These are phyloP conservation scores for Lophochroa leadbeateri DNA, from an alignment of 2,113 vertebrate genomes.

Conservation along the genomic window DNA sequence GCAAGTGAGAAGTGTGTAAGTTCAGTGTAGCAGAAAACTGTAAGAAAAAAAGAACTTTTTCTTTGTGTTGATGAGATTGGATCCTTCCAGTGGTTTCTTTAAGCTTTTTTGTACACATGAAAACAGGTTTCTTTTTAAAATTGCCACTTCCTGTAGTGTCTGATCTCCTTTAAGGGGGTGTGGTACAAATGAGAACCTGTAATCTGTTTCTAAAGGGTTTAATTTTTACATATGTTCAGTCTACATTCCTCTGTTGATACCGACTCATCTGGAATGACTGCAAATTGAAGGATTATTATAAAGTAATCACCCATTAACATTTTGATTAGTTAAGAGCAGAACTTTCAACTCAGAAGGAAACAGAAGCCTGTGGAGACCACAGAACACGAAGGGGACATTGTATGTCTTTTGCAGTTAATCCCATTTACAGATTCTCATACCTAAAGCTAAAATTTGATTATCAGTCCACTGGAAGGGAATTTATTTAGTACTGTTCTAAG, in stretches of 20 bases:
- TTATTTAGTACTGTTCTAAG: neutral
- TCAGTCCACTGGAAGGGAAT: neutral
- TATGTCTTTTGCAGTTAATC: neutral
- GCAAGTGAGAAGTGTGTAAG: neutral
- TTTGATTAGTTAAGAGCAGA: neutral
- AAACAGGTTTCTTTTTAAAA: neutral
- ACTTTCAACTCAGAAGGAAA: neutral
- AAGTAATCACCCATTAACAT: neutral
- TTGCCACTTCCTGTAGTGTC: neutral
- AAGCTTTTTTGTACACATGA: neutral
- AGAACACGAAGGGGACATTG: neutral
- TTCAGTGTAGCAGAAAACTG: neutral
- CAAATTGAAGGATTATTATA: neutral
- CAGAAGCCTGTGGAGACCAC: neutral
- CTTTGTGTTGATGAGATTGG: neutral
- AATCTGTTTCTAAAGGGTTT: neutral
- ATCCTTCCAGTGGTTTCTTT: neutral
- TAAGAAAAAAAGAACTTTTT: neutral
- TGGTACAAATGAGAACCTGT: neutral
- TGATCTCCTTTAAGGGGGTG: neutral
- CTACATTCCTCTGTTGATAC: neutral
- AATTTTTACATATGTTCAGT: neutral
- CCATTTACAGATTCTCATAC: neutral
- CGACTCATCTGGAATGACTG: neutral
- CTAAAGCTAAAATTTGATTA: neutral